phyloP scores from a whole-genome alignment of 30 jellyfish, hydroid and myxozoan species.

The Aurelia aurita region DNA sequence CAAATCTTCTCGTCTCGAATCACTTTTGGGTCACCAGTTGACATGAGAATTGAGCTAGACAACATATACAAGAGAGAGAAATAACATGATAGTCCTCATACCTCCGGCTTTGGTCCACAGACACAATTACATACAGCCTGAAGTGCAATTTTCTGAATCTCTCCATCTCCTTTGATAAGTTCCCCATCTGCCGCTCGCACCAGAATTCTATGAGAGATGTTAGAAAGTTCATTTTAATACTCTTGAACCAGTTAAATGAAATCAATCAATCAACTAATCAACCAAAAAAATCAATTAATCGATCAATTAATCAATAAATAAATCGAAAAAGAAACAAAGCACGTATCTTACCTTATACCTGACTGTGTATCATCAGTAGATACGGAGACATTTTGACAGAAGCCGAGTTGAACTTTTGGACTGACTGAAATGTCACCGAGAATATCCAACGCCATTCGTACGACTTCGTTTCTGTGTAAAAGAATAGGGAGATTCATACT shows the following conservation, averaged over 20 bases:
- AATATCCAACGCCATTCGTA: slow-evolving; percentile 68
- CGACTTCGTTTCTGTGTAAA: slow-evolving; percentile 73
- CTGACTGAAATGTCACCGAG: slow-evolving; percentile 72
- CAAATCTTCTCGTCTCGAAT: too few species aligned
- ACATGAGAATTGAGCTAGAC: too few species aligned
- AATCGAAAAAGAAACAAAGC: neutral
- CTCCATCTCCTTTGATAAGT: slow-evolving; percentile 74
- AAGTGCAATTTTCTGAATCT: slow-evolving; percentile 77
- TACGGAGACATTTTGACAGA: slow-evolving; percentile 76
- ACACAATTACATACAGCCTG: slow-evolving; percentile 86
- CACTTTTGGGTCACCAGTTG: too few species aligned
- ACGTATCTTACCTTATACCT: slow-evolving; percentile 72
- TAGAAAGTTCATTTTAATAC: too few species aligned
- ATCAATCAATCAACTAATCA: too few species aligned
- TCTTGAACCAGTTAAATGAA: too few species aligned
- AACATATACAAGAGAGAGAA: too few species aligned
- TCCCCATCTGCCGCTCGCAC: slow-evolving; percentile 91
- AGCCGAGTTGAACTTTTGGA: slow-evolving; percentile 58
- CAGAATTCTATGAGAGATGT: slow-evolving; percentile 44
- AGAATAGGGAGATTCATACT: neutral
- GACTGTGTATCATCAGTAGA: slow-evolving; percentile 68
- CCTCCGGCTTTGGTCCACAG: slow-evolving; percentile 63
- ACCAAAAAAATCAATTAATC: too few species aligned
- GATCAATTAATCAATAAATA: too few species aligned
- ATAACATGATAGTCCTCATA: neutral